Evolutionary conservation across 2,113 vertebrate species (phyloP).

Genomic region (Tetrao urogallus): DNA sequence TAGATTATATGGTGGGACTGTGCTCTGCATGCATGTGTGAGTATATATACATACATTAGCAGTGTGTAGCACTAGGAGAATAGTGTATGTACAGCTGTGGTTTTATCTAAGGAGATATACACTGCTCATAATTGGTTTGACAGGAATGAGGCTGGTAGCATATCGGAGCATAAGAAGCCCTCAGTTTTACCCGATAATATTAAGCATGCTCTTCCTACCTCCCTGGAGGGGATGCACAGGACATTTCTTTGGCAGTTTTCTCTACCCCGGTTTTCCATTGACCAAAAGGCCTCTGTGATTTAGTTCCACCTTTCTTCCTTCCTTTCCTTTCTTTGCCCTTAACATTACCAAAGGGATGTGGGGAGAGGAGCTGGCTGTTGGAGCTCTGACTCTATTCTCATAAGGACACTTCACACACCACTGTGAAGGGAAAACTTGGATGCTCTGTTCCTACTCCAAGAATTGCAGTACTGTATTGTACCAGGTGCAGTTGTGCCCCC

Average conservation of each 20-base stretch:
- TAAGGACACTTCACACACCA: fast-evolving
- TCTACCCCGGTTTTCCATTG: background rate
- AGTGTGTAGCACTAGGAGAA: background rate
- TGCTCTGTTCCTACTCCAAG: background rate
- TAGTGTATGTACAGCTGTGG: background rate
- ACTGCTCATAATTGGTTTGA: background rate
- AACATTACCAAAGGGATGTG: background rate
- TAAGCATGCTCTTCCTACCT: background rate
- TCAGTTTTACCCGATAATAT: background rate
- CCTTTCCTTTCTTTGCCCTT: background rate
- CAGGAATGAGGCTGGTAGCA: background rate
- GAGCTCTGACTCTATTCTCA: background rate
- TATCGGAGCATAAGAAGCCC: background rate
- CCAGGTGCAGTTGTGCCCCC: background rate
- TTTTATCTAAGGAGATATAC: background rate
- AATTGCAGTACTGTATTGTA: background rate
- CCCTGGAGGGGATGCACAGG: background rate
- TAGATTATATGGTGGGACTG: background rate
- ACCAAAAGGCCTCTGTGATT: background rate
- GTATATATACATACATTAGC: fast-evolving
- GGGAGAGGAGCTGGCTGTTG: background rate
- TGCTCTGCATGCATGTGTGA: background rate
- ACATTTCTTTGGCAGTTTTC: background rate
- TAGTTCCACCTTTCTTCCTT: background rate
- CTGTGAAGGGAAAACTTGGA: background rate